These are phyloP conservation scores for Sitophilus oryzae DNA, from an alignment of 1,140 invertebrate genomes.

Conservation along the genomic window DNA sequence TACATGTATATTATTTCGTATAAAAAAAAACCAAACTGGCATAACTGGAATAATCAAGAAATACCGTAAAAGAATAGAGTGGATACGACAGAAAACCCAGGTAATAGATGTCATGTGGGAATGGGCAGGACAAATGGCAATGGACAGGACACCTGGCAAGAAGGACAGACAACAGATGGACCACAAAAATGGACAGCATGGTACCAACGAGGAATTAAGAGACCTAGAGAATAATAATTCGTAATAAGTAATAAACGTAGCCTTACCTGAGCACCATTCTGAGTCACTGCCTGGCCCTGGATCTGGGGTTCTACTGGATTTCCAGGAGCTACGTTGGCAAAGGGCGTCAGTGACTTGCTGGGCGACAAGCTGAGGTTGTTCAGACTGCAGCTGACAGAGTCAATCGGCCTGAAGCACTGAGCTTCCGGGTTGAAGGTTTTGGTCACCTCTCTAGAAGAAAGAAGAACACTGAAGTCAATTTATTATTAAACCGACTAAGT, in stretches of 20 bases:
- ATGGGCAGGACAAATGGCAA: too few relatives aligned
- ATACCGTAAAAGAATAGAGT: too few relatives aligned
- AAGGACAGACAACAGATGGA: too few relatives aligned
- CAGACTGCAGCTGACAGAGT: slow-evolving; percentile 64
- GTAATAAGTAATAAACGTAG: background rate
- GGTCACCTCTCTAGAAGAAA: slow-evolving; percentile 59
- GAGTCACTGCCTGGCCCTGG: slow-evolving; percentile 19
- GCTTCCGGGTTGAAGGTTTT: slow-evolving; percentile 94
- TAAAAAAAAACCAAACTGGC: too few relatives aligned
- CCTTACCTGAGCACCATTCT: slow-evolving; percentile 16
- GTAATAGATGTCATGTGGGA: too few relatives aligned
- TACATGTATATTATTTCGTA: too few relatives aligned
- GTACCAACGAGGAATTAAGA: too few relatives aligned
- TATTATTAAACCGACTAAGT: background rate
- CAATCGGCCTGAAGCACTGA: slow-evolving; percentile 92
- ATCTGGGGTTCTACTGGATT: slow-evolving; percentile 25
- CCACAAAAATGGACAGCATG: too few relatives aligned
- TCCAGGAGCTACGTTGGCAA: slow-evolving; percentile 39
- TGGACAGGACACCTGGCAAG: too few relatives aligned
- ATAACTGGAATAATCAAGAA: too few relatives aligned
- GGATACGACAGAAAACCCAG: too few relatives aligned
- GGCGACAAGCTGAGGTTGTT: slow-evolving; percentile 60
- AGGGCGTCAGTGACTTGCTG: slow-evolving; percentile 52
- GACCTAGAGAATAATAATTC: too few relatives aligned
- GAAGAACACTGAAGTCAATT: background rate